phyloP scores from a whole-genome alignment of 2,113 vertebrate species.

The Tursiops truncatus region DNA sequence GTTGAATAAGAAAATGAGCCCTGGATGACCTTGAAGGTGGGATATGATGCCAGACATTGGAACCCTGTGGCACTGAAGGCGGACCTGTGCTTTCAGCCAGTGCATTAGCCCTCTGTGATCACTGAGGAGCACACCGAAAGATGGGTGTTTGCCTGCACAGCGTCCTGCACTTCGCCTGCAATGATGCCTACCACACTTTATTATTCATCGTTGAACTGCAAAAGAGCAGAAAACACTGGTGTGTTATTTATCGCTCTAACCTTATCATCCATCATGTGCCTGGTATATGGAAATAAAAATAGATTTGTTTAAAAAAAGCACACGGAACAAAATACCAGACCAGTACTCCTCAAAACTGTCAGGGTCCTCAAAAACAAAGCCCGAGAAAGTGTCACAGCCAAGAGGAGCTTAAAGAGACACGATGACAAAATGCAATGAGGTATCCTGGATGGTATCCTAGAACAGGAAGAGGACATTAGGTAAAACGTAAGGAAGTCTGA shows the following conservation, averaged over 20 bases:
- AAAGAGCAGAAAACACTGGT: neutral
- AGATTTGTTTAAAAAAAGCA: neutral
- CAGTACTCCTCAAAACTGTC: neutral
- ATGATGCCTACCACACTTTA: neutral
- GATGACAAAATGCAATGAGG: neutral
- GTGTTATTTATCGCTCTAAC: neutral
- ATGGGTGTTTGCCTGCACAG: fast-evolving
- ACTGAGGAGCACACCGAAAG: fast-evolving
- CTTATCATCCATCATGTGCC: neutral
- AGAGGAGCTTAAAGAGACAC: neutral
- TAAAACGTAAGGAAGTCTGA: neutral
- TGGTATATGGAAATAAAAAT: neutral
- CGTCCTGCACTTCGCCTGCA: neutral
- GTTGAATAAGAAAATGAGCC: neutral
- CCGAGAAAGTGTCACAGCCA: neutral
- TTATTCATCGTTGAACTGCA: neutral
- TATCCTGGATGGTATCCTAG: neutral
- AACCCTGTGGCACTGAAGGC: too few relatives aligned
- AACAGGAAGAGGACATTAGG: neutral
- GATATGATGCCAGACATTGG: neutral
- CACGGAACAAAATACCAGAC: neutral
- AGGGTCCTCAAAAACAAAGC: neutral
- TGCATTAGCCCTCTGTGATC: too few relatives aligned
- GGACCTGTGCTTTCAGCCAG: neutral
- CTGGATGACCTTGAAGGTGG: neutral